Percentiles rank a stretch among this genome's conserved stretches.
phyloP scores from a whole-genome alignment of 2,888 invertebrate species.

The Nemotelus nigrinus region DNA sequence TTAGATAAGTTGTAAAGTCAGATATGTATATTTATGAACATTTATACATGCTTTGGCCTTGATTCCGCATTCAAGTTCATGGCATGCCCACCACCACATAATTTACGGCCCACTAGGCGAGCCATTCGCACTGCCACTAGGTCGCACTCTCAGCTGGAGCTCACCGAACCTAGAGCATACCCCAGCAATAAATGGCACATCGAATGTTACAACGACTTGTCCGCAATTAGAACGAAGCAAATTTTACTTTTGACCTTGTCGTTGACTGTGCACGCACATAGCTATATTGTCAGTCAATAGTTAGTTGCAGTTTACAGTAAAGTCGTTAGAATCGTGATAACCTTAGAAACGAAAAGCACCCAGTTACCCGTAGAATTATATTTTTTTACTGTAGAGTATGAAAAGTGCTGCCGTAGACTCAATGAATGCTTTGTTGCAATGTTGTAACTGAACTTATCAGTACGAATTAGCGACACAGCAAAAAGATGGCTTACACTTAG shows the following conservation, averaged over 20 bases:
- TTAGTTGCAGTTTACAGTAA: not conserved
- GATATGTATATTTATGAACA: no score
- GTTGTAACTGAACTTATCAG: slow-evolving; percentile 11
- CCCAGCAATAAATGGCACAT: not conserved
- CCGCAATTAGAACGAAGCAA: no score
- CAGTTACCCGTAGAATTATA: not conserved
- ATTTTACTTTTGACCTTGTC: not conserved
- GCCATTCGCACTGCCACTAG: not conserved
- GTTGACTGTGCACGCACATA: not conserved
- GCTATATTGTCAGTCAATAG: not conserved
- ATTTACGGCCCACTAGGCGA: not conserved
- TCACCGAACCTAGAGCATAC: not conserved
- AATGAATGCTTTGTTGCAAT: not conserved
- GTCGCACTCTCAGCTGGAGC: not conserved
- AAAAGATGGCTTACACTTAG: not conserved
- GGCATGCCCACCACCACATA: not conserved
- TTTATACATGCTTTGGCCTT: no score
- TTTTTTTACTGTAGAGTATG: not conserved
- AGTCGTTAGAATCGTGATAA: slow-evolving; percentile 14
- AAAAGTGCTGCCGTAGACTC: not conserved
- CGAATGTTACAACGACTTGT: no score
- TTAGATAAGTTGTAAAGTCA: no score
- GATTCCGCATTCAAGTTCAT: not conserved
- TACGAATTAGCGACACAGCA: not conserved
- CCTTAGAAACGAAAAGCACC: not conserved